Base-by-base conservation (phyloP, 1,140 invertebrate species). In the Drosophila asahinai region DNA sequence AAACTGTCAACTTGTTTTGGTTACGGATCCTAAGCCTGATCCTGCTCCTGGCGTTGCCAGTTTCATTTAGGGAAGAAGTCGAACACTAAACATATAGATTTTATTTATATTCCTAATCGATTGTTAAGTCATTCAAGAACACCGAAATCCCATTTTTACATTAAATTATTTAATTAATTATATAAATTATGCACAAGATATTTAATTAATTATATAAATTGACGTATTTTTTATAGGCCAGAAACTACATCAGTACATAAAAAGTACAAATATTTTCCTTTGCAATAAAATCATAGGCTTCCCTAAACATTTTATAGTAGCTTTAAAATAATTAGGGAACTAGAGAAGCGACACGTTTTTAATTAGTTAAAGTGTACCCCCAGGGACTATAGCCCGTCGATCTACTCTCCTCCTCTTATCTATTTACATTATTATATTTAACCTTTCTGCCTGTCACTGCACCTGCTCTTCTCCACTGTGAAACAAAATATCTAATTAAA, bases 401-500 rank as follows among this genome's bases (percentile, higher is more conserved):
- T 33, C 5, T 36, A 25, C 1, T 9, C 7, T 33, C 12, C 1
- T 43, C 36, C 22, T 19, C 7, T 48, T 33, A 42, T 14, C 15
- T 19, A n/a, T 17, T 27, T 36, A 12, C 33, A 38, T 7, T 19
- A 19, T 19, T 59, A 7, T 47, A 7, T 17, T 33, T 40, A 5
- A 17, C 17, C 6, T 22, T 40, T 30, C 3, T 58, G 5, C 0
- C 33, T 71, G 7, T 25, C 65, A 25, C 52, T 58, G 38, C 22
- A 57, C 38, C 59, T 54, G 45, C 17, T 60, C 14, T 36, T 45
- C 15, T 36, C 9, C 33, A 36, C 33, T 57, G 11, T 22, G 27
- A 52, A 75, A 25, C 12, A 25, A 43, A 58, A 58, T 22, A 40
- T 45, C 61, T 25, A 76, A 76, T 76, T 76, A 76, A 76, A 76